Evolutionary conservation across 1,140 invertebrate species (phyloP).

Genomic region (Bombus superbus): DNA sequence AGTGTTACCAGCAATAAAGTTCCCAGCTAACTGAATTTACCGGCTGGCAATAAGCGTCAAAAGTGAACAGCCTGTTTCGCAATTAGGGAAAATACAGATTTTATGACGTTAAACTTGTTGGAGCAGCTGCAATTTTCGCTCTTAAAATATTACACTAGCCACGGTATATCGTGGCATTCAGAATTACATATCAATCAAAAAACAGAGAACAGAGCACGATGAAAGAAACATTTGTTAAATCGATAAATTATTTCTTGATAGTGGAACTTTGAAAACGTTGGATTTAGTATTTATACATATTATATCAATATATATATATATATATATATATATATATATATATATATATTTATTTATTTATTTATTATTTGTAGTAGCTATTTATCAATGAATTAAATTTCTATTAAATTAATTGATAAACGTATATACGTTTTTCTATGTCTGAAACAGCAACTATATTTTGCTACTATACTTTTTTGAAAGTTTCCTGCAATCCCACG

Average conservation of each 20-base stretch:
- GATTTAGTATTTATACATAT: too few species aligned
- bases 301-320: too few species aligned
- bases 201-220: not conserved
- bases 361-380: too few species aligned
- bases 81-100: slow-evolving; percentile 25
- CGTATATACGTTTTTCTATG: too few species aligned
- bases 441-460: not conserved
- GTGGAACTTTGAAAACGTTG: not conserved
- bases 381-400: too few species aligned
- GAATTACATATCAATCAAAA: not conserved
- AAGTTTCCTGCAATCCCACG: not conserved
- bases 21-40: not conserved
- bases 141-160: not conserved
- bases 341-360: too few species aligned
- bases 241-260: too few species aligned
- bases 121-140: not conserved
- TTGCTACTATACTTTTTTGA: not conserved
- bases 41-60: slow-evolving; percentile 15
- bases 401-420: too few species aligned
- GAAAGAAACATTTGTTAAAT: not conserved
- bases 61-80: slow-evolving; percentile 8
- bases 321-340: too few species aligned
- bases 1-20: slow-evolving; percentile 19
- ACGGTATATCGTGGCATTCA: not conserved
- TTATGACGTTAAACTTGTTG: not conserved